Evolutionary conservation across 2,888 invertebrate genomes (phyloP), one percentile per base, ranked within the genome.

Genomic region (Ormyrus rosae): DNA sequence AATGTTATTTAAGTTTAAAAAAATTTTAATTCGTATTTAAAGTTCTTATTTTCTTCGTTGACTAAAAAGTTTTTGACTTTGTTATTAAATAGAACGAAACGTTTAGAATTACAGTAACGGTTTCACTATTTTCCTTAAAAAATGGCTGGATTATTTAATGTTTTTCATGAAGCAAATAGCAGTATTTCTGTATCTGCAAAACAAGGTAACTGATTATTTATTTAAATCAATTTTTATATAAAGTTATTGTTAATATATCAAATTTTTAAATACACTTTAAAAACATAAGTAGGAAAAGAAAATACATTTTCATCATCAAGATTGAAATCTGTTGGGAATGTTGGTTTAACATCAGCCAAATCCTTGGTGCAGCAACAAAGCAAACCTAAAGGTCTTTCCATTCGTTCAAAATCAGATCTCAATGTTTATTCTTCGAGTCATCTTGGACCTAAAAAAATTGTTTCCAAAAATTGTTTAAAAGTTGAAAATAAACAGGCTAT

Each of bases 321-420:
- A 46, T 56, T 82, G n/a, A 83, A 80, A 72, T 74, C 80, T 64
- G 48, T 79, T 6, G 82, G 76, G 13, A 70, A 72, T 55, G 7
- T 69, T n/a, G 81, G 45, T 13, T 55, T 48, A 34, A 45, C 68
- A 63, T 7, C 83, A 7, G 6, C 55, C 7, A 87, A 87, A 77
- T 51, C 56, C 7, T 34, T 81, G 65, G 68, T 46, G 2, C 71
- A 78, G 34, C 5, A 34, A 9, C 48, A 46, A 19, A 50, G 8
- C 4, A 87, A 86, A 67, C 81, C 85, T 19, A 87, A 85, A 64
- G 87, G 87, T 34, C 79, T 87, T 19, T 86, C 85, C 4, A 78
- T 87, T 51, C 84, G 87, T 56, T 85, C 87, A 48, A 81, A 74
- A 5, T 87, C 86, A 50, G 84, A 85, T 68, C 80, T 84, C 58